Evolutionary conservation across 2,797 vertebrate genomes (phyloP).

Genomic region (Bothrops alternatus): DNA sequence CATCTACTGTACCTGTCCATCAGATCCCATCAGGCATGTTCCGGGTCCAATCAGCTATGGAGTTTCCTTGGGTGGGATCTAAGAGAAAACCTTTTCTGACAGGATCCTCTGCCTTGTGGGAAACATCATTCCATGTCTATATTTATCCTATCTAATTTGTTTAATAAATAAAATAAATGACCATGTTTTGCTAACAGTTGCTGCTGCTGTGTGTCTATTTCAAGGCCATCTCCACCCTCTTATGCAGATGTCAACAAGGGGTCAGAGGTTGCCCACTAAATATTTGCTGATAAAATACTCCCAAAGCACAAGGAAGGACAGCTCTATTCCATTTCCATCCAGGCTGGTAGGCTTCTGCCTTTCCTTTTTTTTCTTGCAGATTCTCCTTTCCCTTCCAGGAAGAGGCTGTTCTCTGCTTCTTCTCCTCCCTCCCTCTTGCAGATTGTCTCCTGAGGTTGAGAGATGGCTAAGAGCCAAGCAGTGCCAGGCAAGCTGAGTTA

Average conservation of each 20-base stretch:
- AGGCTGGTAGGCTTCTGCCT: background rate
- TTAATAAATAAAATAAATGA: no score
- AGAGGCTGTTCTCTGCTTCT: background rate
- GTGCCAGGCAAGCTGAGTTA: background rate
- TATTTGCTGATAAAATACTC: background rate
- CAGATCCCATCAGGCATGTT: background rate
- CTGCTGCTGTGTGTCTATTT: background rate
- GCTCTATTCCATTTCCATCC: no score
- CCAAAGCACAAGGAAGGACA: background rate
- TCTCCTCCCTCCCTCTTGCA: background rate
- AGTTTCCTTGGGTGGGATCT: background rate
- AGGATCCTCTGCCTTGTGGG: background rate
- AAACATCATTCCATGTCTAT: background rate
- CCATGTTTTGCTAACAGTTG: background rate
- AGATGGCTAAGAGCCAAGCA: background rate
- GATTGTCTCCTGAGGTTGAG: no score
- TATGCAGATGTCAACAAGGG: background rate
- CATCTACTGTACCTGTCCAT: background rate
- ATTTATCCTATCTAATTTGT: no score
- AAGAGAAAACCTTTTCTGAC: background rate
- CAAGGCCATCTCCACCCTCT: background rate
- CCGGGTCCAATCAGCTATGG: background rate
- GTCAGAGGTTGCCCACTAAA: background rate
- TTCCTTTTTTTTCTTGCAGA: no score
- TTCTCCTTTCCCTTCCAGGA: background rate